Percentiles rank a stretch among this genome's conserved stretches.
Conservation (phyloP, 2,888 invertebrate species). For the Ectobius pallidus region DNA sequence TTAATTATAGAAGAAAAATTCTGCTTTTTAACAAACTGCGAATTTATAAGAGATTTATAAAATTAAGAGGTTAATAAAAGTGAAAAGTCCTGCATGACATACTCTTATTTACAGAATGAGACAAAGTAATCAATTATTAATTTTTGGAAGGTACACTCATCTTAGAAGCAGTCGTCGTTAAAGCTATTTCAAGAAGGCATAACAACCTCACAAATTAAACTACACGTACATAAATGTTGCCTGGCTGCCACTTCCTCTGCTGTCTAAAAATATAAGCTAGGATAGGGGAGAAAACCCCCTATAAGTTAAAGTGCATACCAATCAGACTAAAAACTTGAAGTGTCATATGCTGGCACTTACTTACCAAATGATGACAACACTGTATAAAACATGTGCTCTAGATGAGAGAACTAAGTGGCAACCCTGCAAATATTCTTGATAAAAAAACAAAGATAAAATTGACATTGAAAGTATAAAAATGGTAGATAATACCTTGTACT, state of each 20-base stretch:
- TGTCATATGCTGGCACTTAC: slow-evolving; percentile 18
- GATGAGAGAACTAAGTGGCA: slow-evolving; percentile 41
- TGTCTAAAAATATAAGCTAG: slow-evolving; percentile 24
- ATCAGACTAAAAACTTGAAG: slow-evolving; percentile 4
- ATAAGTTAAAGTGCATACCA: slow-evolving; percentile 15
- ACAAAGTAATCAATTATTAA: not conserved
- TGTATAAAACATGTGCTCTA: slow-evolving; percentile 32
- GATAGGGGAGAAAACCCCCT: slow-evolving; percentile 12
- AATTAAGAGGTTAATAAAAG: no score
- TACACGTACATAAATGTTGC: slow-evolving; percentile 41
- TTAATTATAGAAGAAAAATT: no score
- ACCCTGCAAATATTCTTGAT: slow-evolving; percentile 41
- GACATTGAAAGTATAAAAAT: slow-evolving; percentile 45
- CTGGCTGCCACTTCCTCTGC: slow-evolving; percentile 43
- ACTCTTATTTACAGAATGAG: not conserved
- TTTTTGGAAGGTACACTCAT: slow-evolving; percentile 14
- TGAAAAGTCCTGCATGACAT: no score
- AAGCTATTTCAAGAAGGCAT: slow-evolving; percentile 32
- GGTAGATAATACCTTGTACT: slow-evolving; percentile 45
- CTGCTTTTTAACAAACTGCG: no score
- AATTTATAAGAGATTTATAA: no score
- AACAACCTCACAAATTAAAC: slow-evolving; percentile 40
- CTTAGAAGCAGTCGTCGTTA: slow-evolving; percentile 7
- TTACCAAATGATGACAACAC: slow-evolving; percentile 35
- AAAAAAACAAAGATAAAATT: slow-evolving; percentile 40